Evolutionary conservation across 64 coral and sea anemone genomes (phyloP).

Genomic region (Orbicella faveolata): DNA sequence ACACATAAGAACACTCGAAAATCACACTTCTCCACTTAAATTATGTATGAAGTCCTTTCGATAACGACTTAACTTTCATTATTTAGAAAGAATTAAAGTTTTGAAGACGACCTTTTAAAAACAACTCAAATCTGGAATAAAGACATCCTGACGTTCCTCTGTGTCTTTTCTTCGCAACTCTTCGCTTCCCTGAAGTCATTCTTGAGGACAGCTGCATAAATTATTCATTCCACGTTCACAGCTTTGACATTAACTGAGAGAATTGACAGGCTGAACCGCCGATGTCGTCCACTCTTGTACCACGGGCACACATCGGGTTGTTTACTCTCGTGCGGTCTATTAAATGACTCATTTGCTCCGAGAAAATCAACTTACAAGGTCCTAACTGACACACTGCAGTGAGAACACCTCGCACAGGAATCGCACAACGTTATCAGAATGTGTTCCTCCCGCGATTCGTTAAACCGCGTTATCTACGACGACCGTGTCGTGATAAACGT

Average conservation of each 20-base stretch:
- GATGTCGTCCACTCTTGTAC: background rate
- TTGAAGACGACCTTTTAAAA: background rate
- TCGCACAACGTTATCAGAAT: background rate
- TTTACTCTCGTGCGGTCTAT: background rate
- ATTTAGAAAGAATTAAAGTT: background rate
- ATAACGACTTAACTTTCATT: background rate
- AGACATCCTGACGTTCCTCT: background rate
- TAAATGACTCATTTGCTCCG: background rate
- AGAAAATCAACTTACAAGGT: background rate
- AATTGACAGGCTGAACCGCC: background rate
- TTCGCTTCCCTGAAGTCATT: background rate
- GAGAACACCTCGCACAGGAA: background rate
- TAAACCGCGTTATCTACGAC: slow-evolving; percentile 44
- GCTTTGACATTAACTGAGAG: background rate
- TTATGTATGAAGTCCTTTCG: slow-evolving; percentile 19
- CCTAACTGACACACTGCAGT: background rate
- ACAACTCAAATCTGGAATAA: background rate
- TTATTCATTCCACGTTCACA: background rate
- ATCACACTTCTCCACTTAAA: background rate
- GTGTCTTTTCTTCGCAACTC: background rate
- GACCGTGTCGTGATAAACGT: slow-evolving; percentile 89
- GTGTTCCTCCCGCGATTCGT: slow-evolving; percentile 11
- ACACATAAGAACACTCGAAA: slow-evolving; percentile 24
- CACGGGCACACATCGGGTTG: background rate
- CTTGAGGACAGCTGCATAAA: background rate